Percentiles rank a stretch among this genome's conserved stretches.
These are phyloP conservation scores for Drosophila kikkawai DNA, from an alignment of 1,140 invertebrate genomes.

Conservation along the genomic window DNA sequence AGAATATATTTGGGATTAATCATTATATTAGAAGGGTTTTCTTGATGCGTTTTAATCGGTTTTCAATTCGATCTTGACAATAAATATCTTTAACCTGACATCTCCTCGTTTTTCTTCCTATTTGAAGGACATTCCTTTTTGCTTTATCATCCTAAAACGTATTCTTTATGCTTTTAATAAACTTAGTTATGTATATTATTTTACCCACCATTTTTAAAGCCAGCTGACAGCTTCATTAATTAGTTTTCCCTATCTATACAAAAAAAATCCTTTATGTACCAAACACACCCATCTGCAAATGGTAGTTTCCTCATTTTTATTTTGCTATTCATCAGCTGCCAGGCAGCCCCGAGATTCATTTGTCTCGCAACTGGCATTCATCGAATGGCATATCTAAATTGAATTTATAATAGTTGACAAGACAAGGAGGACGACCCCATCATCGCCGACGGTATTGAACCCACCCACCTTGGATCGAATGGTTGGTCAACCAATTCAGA, in stretches of 20 bases:
- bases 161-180: background rate
- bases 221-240: background rate
- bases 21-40: no score
- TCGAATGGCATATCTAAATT: slow-evolving; percentile 63
- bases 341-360: slow-evolving; percentile 3
- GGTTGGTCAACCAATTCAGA: slow-evolving; percentile 55
- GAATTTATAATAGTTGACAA: slow-evolving; percentile 81
- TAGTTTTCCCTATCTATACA: background rate
- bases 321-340: slow-evolving; percentile 29
- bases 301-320: slow-evolving; percentile 22
- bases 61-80: no score
- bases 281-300: background rate
- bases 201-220: background rate
- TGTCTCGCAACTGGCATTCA: slow-evolving; percentile 26
- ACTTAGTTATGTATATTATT: background rate
- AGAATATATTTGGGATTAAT: background rate
- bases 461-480: slow-evolving; percentile 16
- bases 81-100: no score
- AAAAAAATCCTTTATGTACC: background rate
- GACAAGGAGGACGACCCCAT: slow-evolving; percentile 28
- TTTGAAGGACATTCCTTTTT: no score
- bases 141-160: background rate
- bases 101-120: no score
- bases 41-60: no score
- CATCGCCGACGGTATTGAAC: slow-evolving; percentile 7